Evolutionary conservation across 92 coral and sea anemone genomes (phyloP).

Genomic region (Phenganax stokvisi): DNA sequence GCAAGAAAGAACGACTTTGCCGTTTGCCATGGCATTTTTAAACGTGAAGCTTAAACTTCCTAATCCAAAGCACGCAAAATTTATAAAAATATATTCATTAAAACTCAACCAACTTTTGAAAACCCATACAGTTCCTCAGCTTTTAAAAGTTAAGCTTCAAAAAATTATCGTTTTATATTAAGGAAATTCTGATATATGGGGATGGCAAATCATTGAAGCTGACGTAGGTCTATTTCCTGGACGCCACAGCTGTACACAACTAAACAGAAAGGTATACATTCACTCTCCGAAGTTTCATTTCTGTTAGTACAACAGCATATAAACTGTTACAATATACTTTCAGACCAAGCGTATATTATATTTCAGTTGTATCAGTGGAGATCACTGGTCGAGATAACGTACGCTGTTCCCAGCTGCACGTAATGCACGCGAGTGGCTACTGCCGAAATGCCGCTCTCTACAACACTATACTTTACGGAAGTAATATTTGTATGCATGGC

Average conservation of each 20-base stretch:
- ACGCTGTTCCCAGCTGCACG: no score
- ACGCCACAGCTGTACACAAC: not conserved
- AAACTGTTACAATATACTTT: not conserved
- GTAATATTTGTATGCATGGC: no score
- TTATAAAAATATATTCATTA: no score
- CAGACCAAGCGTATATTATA: not conserved
- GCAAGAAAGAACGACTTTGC: no score
- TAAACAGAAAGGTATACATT: conserved; percentile 7
- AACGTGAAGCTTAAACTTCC: no score
- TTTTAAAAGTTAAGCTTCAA: not conserved
- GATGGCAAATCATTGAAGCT: conserved; percentile 16
- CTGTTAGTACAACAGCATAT: not conserved
- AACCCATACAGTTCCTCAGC: not conserved
- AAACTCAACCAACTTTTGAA: not conserved
- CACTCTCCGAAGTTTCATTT: not conserved
- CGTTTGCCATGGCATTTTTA: no score
- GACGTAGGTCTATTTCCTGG: not conserved
- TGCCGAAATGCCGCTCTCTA: no score
- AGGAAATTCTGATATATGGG: conserved; percentile 36
- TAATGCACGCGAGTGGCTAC: no score
- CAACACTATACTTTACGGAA: no score
- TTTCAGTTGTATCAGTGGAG: no score
- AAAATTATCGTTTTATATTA: not conserved
- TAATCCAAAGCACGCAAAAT: no score
- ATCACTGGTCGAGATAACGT: no score